Conservation (phyloP, 2,888 invertebrate genomes). For the Clivina fossor region DNA sequence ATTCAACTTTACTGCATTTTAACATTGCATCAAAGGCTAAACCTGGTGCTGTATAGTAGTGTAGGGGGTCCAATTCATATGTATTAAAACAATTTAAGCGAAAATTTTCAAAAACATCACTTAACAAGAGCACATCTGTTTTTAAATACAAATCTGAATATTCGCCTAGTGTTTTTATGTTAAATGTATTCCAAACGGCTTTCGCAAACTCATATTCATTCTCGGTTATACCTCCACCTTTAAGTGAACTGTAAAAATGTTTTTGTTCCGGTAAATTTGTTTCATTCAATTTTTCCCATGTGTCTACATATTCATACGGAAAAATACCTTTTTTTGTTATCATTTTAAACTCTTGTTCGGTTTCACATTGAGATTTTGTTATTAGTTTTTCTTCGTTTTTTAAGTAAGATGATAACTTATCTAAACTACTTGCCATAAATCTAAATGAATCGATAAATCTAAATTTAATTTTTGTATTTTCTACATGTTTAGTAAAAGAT, state of each 20-base stretch:
- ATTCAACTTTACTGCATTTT: conserved; percentile 44
- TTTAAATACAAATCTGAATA: conserved; percentile 48
- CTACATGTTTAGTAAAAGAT: conserved; percentile 8
- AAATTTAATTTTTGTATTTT: background rate
- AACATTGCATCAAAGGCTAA: conserved; percentile 47
- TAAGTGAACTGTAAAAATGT: conserved; percentile 41
- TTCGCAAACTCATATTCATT: conserved; percentile 46
- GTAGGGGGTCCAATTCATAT: conserved; percentile 45
- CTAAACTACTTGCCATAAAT: conserved; percentile 40
- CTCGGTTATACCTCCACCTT: conserved; percentile 38
- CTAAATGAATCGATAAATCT: conserved; percentile 38
- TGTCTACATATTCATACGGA: conserved; percentile 44
- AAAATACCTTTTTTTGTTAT: conserved; percentile 45
- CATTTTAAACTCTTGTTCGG: conserved; percentile 35
- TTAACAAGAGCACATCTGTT: conserved; percentile 47
- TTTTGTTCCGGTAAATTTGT: conserved; percentile 40
- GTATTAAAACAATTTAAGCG: conserved; percentile 40
- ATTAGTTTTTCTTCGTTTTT: conserved; percentile 32
- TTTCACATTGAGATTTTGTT: conserved; percentile 21
- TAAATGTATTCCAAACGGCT: conserved; percentile 45
- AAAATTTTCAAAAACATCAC: conserved; percentile 50
- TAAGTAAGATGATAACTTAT: conserved; percentile 41
- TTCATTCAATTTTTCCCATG: conserved; percentile 39
- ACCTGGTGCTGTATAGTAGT: conserved; percentile 44
- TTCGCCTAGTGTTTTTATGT: conserved; percentile 44